A percentile compares a stretch with the other conserved stretches of the same genome.
Conservation (phyloP, 2,888 invertebrate genomes). For the Acanthosepion esculentum region DNA sequence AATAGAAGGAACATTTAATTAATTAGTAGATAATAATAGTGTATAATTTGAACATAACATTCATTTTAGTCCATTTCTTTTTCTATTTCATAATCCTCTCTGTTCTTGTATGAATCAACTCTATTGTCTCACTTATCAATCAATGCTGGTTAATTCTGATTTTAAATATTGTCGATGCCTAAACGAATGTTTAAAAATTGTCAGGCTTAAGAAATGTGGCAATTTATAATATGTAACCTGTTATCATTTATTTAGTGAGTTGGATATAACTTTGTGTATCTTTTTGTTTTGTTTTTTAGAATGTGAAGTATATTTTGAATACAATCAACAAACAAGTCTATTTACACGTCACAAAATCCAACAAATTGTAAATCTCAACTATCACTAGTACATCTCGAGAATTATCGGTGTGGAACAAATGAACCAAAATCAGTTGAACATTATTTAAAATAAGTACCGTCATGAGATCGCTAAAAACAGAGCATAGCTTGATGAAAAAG, state of each 20-base stretch:
- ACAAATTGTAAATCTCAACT: neutral
- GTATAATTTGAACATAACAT: too few species aligned
- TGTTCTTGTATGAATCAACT: neutral
- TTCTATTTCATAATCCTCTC: neutral
- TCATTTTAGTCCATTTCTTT: too few species aligned
- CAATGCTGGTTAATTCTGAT: neutral
- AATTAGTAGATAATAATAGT: too few species aligned
- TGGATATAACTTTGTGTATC: neutral
- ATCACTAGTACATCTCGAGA: neutral
- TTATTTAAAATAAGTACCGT: too few species aligned
- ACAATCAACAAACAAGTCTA: neutral
- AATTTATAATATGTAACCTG: too few species aligned
- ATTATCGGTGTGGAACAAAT: neutral
- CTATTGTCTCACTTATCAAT: neutral
- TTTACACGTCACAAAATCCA: neutral
- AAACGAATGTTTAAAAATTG: too few species aligned
- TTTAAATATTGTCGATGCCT: too few species aligned
- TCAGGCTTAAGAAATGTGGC: too few species aligned
- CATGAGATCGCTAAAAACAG: too few species aligned
- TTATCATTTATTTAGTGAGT: too few species aligned
- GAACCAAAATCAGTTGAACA: neutral
- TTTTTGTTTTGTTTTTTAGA: neutral
- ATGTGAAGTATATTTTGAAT: neutral
- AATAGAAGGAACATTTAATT: too few species aligned
- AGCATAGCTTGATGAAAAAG: too few species aligned